Percentiles rank a stretch among this genome's conserved stretches.
Conservation (phyloP, 2,797 vertebrate genomes). For the Mormyrus hasselquistii region DNA sequence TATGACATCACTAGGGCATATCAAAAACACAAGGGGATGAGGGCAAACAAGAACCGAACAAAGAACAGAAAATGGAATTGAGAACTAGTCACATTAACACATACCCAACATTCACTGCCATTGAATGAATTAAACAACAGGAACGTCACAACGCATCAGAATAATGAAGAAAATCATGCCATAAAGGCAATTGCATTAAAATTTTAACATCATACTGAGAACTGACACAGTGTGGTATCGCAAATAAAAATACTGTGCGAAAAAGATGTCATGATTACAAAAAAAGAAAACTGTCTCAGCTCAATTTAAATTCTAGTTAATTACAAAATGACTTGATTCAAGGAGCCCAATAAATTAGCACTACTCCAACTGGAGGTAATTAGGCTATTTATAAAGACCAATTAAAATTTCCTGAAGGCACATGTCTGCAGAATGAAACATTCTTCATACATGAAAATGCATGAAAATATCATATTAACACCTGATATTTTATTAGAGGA, state of each 20-base stretch:
- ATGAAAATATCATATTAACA: slow-evolving; percentile 9
- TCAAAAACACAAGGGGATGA: background rate
- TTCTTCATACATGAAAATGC: background rate
- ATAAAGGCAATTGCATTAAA: slow-evolving; percentile 6
- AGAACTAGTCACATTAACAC: background rate
- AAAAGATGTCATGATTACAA: slow-evolving; percentile 12
- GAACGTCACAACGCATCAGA: background rate
- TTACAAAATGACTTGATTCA: slow-evolving; percentile 11
- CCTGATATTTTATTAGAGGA: slow-evolving; percentile 4
- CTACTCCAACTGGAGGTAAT: slow-evolving; percentile 9
- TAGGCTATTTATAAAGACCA: slow-evolving; percentile 6
- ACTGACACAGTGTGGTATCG: background rate
- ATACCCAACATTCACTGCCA: background rate
- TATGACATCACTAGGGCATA: background rate
- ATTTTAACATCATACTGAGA: background rate
- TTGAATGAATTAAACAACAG: background rate
- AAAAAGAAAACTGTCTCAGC: background rate
- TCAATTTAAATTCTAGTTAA: slow-evolving; percentile 10
- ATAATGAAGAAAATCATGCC: slow-evolving; percentile 6
- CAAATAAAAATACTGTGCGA: slow-evolving; percentile 1
- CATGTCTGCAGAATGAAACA: background rate
- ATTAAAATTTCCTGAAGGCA: slow-evolving; percentile 17
- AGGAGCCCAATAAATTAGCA: slow-evolving; percentile 11
- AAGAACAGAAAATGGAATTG: background rate
- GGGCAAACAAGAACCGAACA: background rate